Base-by-base conservation (phyloP, 1,140 invertebrate genomes). In the Caenorhabditis inopinata region DNA sequence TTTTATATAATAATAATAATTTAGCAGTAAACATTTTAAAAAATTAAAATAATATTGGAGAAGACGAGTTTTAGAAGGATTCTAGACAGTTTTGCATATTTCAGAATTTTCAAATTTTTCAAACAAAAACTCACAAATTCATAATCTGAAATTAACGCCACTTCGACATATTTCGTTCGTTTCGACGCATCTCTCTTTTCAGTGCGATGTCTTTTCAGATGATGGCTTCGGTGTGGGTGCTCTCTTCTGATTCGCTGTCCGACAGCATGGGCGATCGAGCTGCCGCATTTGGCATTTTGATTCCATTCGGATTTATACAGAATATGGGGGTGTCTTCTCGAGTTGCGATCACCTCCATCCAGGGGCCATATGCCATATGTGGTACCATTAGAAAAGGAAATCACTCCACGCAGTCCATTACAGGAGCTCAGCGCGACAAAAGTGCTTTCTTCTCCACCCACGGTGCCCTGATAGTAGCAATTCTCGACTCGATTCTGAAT, bases 401-500 rank as follows among this genome's bases (percentile, higher is more conserved):
- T 84, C 23, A 88, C 83, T 29, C 87, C 87, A 29, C 85, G 62
- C 47, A 87, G 74, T 27, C 86, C 86, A 77, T 87, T 87, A 68
- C 86, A 87, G 23, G 85, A 88, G 46, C 87, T 88, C n/a, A 87
- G 35, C n/a, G 88, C 86, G 12, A 87, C 87, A 49, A 87, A 85
- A 4, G 83, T 80, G 14, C 48, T 75, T 6, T 83, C 62, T 79
- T 89, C 82, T 18, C 87, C 86, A 35, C 87, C 89, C 16, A 87
- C 84, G 4, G 84, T 85, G 46, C 86, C 86, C 76, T 86, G 82
- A 81, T 87, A 87, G 76, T 85, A 87, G 58, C 86, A 87, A 74
- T 87, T 87, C 51, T 87, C 88, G 25, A 89, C 83, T 35, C 74
- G 77, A 47, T 78, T 35, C 12, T 77, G 58, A 16, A 87, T 5